Conservation (phyloP, 2,888 invertebrate species). For the Hyposoter didymator region DNA sequence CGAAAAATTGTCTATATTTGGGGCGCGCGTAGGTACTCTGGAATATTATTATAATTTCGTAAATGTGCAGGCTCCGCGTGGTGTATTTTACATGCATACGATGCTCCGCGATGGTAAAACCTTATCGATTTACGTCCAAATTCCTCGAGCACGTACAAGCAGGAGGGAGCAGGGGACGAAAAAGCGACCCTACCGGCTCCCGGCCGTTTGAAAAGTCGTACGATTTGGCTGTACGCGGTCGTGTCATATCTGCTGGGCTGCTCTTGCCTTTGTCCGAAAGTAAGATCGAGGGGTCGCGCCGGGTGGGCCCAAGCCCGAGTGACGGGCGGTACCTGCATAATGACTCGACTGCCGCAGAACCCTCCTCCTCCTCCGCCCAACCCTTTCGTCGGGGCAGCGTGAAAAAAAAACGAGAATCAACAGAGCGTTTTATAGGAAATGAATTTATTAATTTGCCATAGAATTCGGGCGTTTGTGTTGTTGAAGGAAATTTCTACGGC, state of each 20-base stretch:
- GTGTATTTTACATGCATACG: too few relatives aligned
- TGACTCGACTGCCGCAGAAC: slow-evolving; percentile 78
- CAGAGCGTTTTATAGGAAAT: slow-evolving; percentile 58
- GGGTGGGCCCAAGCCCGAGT: slow-evolving; percentile 64
- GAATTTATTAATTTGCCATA: slow-evolving; percentile 65
- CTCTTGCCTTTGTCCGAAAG: slow-evolving; percentile 23
- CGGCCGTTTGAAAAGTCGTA: slow-evolving; percentile 65
- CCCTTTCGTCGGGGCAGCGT: too few relatives aligned
- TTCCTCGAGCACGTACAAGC: slow-evolving; percentile 47
- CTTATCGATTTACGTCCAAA: slow-evolving; percentile 67
- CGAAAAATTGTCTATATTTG: too few relatives aligned
- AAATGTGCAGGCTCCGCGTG: too few relatives aligned
- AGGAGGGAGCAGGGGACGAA: background rate
- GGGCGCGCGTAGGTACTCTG: too few relatives aligned
- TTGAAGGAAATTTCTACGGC: slow-evolving; percentile 69
- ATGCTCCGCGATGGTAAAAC: too few relatives aligned
- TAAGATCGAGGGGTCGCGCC: too few relatives aligned
- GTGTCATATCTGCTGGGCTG: slow-evolving; percentile 37
- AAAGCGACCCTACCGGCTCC: background rate
- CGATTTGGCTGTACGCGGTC: slow-evolving; percentile 54
- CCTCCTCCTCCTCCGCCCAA: slow-evolving; percentile 72
- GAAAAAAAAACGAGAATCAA: background rate
- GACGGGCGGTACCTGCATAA: slow-evolving; percentile 79
- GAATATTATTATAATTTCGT: too few relatives aligned
- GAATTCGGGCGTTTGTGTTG: slow-evolving; percentile 62